These are phyloP conservation scores for Junonia oenone DNA, from an alignment of 2,888 invertebrate genomes.

Conservation along the genomic window DNA sequence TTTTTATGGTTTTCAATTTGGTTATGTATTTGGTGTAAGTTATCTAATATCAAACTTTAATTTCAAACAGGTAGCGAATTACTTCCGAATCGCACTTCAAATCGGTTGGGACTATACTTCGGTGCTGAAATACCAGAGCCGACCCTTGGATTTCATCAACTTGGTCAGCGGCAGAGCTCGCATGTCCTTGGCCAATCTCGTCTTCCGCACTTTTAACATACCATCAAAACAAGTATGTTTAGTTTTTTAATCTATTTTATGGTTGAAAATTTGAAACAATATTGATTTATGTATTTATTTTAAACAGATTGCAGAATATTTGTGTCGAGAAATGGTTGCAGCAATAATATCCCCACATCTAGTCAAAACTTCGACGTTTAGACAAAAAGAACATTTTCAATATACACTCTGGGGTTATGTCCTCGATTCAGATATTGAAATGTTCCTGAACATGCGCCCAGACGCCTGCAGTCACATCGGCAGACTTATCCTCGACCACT, in stretches of 20 bases:
- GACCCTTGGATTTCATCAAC: conserved; percentile 68
- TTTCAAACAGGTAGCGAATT: conserved; percentile 52
- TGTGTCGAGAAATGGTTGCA: conserved; percentile 82
- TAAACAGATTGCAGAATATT: conserved; percentile 82
- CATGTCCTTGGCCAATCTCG: conserved; percentile 69
- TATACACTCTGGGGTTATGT: conserved; percentile 80
- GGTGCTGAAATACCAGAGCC: conserved; percentile 65
- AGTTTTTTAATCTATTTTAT: too few species aligned
- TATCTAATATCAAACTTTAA: too few species aligned
- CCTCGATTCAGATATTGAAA: conserved; percentile 76
- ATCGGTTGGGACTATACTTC: conserved; percentile 68
- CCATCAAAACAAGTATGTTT: conserved; percentile 59
- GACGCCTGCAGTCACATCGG: conserved; percentile 80
- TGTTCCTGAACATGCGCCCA: conserved; percentile 79
- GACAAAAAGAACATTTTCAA: conserved; percentile 73
- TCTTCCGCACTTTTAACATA: conserved; percentile 69
- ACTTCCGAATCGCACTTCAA: conserved; percentile 67
- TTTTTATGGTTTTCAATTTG: background rate
- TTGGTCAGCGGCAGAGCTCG: conserved; percentile 65
- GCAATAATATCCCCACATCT: conserved; percentile 74
- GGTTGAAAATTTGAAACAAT: too few species aligned
- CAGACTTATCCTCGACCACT: conserved; percentile 72
- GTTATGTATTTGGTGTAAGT: background rate
- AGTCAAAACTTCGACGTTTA: conserved; percentile 67
- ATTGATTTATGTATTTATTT: too few species aligned